These are phyloP conservation scores for Cosmopolites sordidus DNA, from an alignment of 2,888 invertebrate genomes.

Conservation along the genomic window DNA sequence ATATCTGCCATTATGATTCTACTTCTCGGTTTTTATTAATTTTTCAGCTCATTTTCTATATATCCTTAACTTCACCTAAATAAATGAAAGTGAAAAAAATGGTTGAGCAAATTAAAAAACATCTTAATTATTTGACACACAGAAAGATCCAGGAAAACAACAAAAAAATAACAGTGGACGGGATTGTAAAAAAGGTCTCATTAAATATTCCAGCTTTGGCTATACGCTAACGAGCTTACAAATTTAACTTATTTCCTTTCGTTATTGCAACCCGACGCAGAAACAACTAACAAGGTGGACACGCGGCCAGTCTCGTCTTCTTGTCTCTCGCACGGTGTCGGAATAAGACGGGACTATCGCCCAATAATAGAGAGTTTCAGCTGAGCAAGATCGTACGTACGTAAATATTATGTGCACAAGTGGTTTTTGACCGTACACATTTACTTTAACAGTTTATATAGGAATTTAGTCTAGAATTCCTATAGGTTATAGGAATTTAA, in stretches of 20 bases:
- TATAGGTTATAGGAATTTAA: too few species aligned
- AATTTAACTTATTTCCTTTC: constrained; percentile 35
- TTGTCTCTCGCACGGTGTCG: constrained; percentile 12
- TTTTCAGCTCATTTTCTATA: too few species aligned
- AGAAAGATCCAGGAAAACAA: not conserved
- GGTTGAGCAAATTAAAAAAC: not conserved
- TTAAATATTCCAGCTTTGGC: constrained; percentile 15
- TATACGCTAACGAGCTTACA: constrained; percentile 36
- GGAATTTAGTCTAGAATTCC: too few species aligned
- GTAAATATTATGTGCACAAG: too few species aligned
- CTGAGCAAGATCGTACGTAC: too few species aligned
- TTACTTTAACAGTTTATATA: too few species aligned
- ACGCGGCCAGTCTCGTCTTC: constrained; percentile 21
- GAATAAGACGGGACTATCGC: constrained; percentile 16
- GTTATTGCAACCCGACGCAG: constrained; percentile 32
- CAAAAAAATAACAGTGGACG: not conserved
- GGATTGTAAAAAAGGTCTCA: constrained; percentile 11
- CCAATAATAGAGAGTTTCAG: constrained; percentile 11
- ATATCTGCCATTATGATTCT: too few species aligned
- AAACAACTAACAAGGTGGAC: constrained; percentile 26
- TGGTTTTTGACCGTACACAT: too few species aligned
- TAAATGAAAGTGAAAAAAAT: too few species aligned
- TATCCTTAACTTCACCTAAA: too few species aligned
- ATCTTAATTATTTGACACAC: constrained; percentile 1
- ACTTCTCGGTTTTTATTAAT: too few species aligned